Evolutionary conservation across 2,797 vertebrate genomes (phyloP).

Genomic region (Chelonia mydas): DNA sequence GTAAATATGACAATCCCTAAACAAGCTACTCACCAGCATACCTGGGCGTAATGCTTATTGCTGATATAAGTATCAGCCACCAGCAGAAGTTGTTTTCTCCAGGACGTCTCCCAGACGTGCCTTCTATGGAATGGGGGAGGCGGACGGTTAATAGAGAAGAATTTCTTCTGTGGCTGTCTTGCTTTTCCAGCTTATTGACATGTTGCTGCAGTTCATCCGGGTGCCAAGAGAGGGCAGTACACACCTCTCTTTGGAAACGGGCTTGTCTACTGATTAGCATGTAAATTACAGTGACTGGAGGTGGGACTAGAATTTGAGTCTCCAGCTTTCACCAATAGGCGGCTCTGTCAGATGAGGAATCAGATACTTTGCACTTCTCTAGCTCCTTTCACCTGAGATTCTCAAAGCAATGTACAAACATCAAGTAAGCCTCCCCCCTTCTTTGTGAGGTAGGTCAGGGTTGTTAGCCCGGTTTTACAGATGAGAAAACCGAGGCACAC

Average conservation of each 20-base stretch:
- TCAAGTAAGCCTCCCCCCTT: neutral
- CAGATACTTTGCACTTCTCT: neutral
- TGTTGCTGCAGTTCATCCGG: neutral
- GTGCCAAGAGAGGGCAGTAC: neutral
- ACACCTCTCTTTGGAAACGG: neutral
- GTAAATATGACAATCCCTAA: conserved; percentile 14
- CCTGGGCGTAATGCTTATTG: neutral
- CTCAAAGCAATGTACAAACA: neutral
- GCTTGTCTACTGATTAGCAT: neutral
- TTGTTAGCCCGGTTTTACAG: neutral
- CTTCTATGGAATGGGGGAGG: neutral
- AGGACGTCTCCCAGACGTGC: neutral
- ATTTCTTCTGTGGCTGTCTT: neutral
- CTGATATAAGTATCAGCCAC: neutral
- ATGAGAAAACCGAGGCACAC: neutral
- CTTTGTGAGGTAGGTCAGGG: neutral
- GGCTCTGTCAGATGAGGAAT: neutral
- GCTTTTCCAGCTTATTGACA: neutral
- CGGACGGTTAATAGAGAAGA: neutral
- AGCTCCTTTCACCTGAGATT: neutral
- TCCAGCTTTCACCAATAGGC: neutral
- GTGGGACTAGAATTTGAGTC: neutral
- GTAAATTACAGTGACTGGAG: neutral
- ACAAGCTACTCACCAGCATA: neutral
- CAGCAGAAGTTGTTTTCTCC: neutral